These are phyloP conservation scores for Copsychus sechellarum DNA, from an alignment of 2,113 vertebrate genomes.

Conservation along the genomic window DNA sequence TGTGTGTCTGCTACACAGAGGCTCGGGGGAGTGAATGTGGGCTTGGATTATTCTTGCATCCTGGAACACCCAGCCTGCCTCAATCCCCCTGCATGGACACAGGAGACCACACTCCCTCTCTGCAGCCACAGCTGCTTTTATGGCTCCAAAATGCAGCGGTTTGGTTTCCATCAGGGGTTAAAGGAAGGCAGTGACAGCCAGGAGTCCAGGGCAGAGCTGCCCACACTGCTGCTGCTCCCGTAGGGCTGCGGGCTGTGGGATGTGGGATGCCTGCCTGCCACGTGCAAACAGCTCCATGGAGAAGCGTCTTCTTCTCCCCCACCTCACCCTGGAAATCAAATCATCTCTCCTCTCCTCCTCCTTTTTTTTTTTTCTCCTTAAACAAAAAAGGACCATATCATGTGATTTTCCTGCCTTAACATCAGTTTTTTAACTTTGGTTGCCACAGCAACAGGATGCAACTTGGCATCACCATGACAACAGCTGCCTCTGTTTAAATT, in stretches of 20 bases:
- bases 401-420: constrained; percentile 75
- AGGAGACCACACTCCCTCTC: accelerated
- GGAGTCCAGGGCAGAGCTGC: not conserved
- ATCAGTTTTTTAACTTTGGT: constrained; percentile 82
- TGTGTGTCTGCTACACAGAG: accelerated
- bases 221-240: not conserved
- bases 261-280: not conserved
- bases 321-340: constrained; percentile 30
- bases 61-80: not conserved
- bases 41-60: not conserved
- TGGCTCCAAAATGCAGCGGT: accelerated
- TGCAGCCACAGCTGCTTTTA: not conserved
- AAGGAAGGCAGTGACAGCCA: not conserved
- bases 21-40: not conserved
- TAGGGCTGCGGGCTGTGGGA: not conserved
- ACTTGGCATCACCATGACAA: constrained; percentile 81
- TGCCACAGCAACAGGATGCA: constrained; percentile 79
- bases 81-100: accelerated
- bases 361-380: constrained; percentile 30
- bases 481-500: constrained; percentile 81
- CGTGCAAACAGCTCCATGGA: not conserved
- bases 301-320: not conserved
- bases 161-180: not conserved
- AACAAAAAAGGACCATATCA: constrained; percentile 70
- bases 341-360: not conserved